Evolutionary conservation across 2,113 vertebrate genomes (phyloP).

Genomic region (Tychaedon coryphoeus): DNA sequence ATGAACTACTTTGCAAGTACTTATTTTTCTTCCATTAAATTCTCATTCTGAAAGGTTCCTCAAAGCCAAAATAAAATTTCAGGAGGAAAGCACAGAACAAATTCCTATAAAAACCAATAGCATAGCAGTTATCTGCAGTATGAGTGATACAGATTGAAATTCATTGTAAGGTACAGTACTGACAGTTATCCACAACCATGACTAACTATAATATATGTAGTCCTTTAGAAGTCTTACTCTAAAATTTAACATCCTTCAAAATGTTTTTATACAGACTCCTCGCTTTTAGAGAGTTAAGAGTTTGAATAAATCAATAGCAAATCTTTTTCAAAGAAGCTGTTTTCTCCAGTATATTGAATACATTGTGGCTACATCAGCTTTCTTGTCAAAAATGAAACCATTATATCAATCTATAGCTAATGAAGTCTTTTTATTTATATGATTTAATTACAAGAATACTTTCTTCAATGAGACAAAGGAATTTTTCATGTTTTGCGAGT

Average conservation of each 20-base stretch:
- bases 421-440: not conserved
- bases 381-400: not conserved
- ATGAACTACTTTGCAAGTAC: not conserved
- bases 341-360: not conserved
- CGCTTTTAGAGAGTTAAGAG: not conserved
- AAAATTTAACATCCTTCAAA: not conserved
- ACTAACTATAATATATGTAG: not conserved
- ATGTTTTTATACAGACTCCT: not conserved
- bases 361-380: not conserved
- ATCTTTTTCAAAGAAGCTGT: not conserved
- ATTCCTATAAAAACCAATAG: not conserved
- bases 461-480: not conserved
- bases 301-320: not conserved
- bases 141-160: not conserved
- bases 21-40: not conserved
- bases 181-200: not conserved
- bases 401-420: not conserved
- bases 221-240: not conserved
- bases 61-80: not conserved
- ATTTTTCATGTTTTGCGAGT: not conserved
- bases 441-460: not conserved
- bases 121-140: not conserved
- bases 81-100: not conserved
- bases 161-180: not conserved
- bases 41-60: not conserved